phyloP scores from a whole-genome alignment of 2,888 invertebrate species.

The Meloe dianella region DNA sequence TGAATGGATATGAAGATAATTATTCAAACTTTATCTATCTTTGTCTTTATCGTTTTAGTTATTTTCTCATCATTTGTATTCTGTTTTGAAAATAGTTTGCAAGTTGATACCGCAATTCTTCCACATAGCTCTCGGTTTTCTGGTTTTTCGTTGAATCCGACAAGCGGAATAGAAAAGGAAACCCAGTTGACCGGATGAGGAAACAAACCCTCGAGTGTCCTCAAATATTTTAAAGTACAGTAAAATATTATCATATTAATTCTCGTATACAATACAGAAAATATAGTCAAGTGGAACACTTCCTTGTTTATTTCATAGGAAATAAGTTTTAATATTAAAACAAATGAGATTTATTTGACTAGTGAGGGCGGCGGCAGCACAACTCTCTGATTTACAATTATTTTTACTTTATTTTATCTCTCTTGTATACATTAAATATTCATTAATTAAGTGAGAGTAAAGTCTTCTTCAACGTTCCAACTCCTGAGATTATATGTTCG shows the following conservation, averaged over 20 bases:
- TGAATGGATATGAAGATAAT: constrained; percentile 3
- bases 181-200: constrained; percentile 55
- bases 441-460: constrained; percentile 31
- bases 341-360: constrained; percentile 8
- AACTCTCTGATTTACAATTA: background rate
- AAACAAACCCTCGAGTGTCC: constrained; percentile 55
- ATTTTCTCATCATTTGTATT: background rate
- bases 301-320: constrained; percentile 53
- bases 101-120: background rate
- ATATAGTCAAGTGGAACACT: constrained; percentile 44
- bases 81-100: background rate
- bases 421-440: constrained; percentile 30
- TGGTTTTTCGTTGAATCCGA: background rate
- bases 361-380: background rate
- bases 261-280: constrained; percentile 56
- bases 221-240: constrained; percentile 52
- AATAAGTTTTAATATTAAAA: constrained; percentile 47
- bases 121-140: background rate
- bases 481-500: constrained; percentile 15
- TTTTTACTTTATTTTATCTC: constrained; percentile 18
- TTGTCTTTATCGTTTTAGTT: background rate
- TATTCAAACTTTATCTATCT: background rate
- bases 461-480: constrained; percentile 13
- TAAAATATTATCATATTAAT: constrained; percentile 58
- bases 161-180: constrained; percentile 35